Percentiles rank a stretch among this genome's conserved stretches.
Evolutionary conservation across 1,140 invertebrate species (phyloP).

Genomic region (Ceratosolen fusciceps): DNA sequence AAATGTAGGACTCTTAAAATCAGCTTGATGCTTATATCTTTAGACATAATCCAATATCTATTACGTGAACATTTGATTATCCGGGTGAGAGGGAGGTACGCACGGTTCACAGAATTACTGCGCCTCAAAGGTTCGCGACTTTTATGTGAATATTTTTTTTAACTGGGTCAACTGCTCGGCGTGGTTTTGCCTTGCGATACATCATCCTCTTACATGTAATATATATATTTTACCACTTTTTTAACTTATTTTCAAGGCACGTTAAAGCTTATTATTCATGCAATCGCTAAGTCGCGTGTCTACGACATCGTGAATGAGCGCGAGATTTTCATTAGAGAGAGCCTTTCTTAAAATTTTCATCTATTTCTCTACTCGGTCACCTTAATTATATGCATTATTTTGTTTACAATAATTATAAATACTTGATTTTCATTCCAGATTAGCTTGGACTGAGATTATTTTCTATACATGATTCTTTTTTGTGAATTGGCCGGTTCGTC

Average conservation of each 20-base stretch:
- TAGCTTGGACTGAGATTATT: no score
- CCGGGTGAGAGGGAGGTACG: neutral
- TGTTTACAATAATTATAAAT: no score
- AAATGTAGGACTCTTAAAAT: no score
- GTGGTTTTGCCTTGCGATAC: neutral
- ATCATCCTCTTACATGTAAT: neutral
- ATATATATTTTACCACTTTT: neutral
- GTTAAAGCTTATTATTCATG: neutral
- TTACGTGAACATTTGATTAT: neutral
- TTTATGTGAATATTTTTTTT: neutral
- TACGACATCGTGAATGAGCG: neutral
- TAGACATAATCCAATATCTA: neutral
- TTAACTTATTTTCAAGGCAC: neutral
- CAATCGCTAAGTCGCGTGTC: neutral
- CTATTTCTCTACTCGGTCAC: no score
- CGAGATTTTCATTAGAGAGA: neutral
- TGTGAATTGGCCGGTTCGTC: no score
- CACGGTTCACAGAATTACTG: neutral
- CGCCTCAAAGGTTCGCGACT: neutral
- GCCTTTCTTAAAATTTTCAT: neutral
- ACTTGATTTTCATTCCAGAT: no score
- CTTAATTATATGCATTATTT: no score
- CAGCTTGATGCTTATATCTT: no score
- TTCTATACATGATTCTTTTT: no score
- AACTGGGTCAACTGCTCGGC: neutral